These are phyloP conservation scores for Iselma pallidipennis DNA, from an alignment of 2,888 invertebrate species.

Conservation along the genomic window DNA sequence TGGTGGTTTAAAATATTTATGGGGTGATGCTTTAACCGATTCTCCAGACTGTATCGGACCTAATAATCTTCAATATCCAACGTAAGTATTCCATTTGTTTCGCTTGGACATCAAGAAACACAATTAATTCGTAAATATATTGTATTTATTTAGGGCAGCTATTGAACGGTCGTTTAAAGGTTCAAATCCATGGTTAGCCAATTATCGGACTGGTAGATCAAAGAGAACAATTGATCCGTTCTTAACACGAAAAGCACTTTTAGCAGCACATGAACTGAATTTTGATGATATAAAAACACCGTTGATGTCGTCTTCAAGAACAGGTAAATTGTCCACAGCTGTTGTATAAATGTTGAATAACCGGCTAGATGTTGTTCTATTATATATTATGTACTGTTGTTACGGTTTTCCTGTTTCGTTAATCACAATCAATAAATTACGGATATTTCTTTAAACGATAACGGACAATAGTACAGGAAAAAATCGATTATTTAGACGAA, in stretches of 20 bases:
- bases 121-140: background rate
- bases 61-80: slow-evolving; percentile 81
- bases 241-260: slow-evolving; percentile 71
- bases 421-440: background rate
- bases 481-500: no score
- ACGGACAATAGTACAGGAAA: no score
- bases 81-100: slow-evolving; percentile 62
- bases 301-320: slow-evolving; percentile 48
- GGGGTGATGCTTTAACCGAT: slow-evolving; percentile 85
- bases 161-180: slow-evolving; percentile 71
- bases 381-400: background rate
- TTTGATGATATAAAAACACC: slow-evolving; percentile 45
- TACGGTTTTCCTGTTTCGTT: background rate
- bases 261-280: slow-evolving; percentile 64
- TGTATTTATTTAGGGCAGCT: slow-evolving; percentile 65
- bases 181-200: slow-evolving; percentile 69
- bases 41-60: slow-evolving; percentile 80
- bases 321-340: slow-evolving; percentile 50
- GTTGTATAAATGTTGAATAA: no score
- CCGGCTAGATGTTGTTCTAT: background rate
- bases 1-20: slow-evolving; percentile 77
- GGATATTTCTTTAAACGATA: background rate
- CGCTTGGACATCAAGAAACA: background rate
- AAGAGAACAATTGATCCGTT: slow-evolving; percentile 71
- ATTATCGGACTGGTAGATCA: slow-evolving; percentile 68